These are phyloP conservation scores for Cochlearius cochlearius DNA, from an alignment of 2,113 vertebrate genomes.

Conservation along the genomic window DNA sequence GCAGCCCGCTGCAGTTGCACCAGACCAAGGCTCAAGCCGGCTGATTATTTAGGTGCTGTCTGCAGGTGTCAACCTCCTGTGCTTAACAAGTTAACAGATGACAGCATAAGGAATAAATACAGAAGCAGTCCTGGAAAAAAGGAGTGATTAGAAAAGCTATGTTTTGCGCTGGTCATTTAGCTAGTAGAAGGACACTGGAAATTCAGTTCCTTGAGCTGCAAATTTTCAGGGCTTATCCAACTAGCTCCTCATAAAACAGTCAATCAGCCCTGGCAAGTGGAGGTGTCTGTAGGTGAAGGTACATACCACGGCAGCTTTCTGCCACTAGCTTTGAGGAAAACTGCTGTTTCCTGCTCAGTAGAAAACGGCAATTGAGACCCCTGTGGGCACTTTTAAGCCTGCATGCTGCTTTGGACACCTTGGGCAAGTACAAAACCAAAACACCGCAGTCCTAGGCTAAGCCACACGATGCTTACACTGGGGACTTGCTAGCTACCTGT, in stretches of 20 bases:
- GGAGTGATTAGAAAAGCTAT: fast-evolving
- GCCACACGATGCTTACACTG: background rate
- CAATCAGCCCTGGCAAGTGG: background rate
- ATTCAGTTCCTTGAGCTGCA: background rate
- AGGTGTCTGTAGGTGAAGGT: background rate
- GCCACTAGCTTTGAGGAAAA: background rate
- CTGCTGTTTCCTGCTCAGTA: background rate
- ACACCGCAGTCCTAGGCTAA: background rate
- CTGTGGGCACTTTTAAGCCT: background rate
- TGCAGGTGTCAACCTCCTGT: background rate
- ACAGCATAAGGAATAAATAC: background rate
- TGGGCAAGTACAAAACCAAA: background rate
- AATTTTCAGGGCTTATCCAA: background rate
- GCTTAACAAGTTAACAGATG: background rate
- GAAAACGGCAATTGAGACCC: background rate
- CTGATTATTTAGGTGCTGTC: fast-evolving
- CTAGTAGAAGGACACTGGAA: background rate
- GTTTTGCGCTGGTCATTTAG: background rate
- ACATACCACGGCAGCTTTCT: background rate
- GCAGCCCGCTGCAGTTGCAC: background rate
- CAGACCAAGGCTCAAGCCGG: background rate
- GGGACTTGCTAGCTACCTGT: background rate
- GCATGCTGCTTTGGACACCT: background rate
- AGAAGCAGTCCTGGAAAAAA: background rate
- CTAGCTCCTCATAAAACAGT: background rate